Evolutionary conservation across 2,113 vertebrate species (phyloP), one percentile per base, ranked within the genome.

Genomic region (Cyprinodon brontotheroides): DNA sequence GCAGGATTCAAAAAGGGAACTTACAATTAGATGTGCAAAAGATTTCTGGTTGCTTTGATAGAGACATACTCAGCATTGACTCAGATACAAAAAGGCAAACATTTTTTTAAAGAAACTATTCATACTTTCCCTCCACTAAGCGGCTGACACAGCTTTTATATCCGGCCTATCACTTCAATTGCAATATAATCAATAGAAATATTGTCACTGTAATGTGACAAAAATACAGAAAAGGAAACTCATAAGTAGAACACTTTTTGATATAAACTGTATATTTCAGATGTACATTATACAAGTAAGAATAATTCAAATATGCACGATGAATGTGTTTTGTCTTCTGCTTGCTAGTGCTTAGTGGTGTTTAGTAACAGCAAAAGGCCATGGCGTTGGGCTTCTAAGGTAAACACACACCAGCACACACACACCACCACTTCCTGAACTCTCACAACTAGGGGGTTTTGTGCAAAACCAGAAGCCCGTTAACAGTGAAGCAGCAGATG

Each of bases 401-500:
- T 65, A 75, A 61, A 65, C 75, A 73, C 48, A 61, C 59, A 75
- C 68, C 37, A 76, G 65, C 76, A 71, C 64, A 79, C 68, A 78
- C 76, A 76, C 80, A 70, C n/a, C n/a, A n/a, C n/a, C 37, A 14
- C 66, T 82, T 53, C 80, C 89, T 90, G 81, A 84, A 86, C 82
- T 87, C 74, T 91, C n/a, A n/a, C n/a, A n/a, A n/a, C n/a, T n/a
- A n/a, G n/a, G n/a, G n/a, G 89, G 84, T 88, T 91, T 87, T 78
- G 84, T 89, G 83, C 82, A 78, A 72, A 89, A 89, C 75, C 77
- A 86, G 80, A 91, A 86, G 81, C 84, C 88, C 86, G 87, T 90
- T 92, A 87, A 83, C 73, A 91, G 88, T 85, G 81, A 83, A 87
- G 80, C 84, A 92, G 88, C 91, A 91, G 90, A 88, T 90, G 93